Conservation (phyloP, 1,140 invertebrate species). For the Grapholita molesta region DNA sequence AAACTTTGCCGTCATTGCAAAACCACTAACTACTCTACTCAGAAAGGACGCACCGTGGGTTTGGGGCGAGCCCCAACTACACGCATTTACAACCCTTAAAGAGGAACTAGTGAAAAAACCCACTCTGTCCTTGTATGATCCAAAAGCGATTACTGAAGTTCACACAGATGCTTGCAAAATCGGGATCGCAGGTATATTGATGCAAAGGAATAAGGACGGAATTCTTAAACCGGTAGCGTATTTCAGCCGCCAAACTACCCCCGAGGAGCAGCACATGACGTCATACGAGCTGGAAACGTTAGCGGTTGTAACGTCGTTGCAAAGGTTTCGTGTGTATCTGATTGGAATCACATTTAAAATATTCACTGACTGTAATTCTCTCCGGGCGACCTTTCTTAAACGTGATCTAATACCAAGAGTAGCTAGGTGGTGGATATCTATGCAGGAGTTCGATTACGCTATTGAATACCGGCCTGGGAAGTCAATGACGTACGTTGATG, state of each 20-base stretch:
- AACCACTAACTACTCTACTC: neutral
- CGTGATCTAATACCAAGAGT: conserved; percentile 37
- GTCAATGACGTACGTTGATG: conserved; percentile 36
- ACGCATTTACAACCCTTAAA: neutral
- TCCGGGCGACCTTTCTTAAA: conserved; percentile 29
- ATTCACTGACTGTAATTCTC: conserved; percentile 41
- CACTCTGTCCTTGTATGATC: conserved; percentile 32
- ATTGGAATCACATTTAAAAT: conserved; percentile 33
- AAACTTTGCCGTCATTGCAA: neutral
- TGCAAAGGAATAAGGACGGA: conserved; percentile 25
- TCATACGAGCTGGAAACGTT: conserved; percentile 44
- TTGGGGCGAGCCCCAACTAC: neutral
- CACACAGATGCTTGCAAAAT: conserved; percentile 32
- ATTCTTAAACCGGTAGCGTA: conserved; percentile 29
- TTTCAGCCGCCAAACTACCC: conserved; percentile 29
- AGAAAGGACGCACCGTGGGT: neutral
- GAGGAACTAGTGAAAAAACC: conserved; percentile 17
- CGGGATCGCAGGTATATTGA: conserved; percentile 31
- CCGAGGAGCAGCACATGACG: conserved; percentile 30
- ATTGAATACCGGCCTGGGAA: conserved; percentile 35
- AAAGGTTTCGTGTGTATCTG: conserved; percentile 38
- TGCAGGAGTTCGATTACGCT: conserved; percentile 35
- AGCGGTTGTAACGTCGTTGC: conserved; percentile 34
- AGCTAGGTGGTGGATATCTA: conserved; percentile 34
- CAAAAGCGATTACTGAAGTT: conserved; percentile 27